Evolutionary conservation across 1,140 invertebrate genomes (phyloP), one percentile per base, ranked within the genome.

Genomic region (Cyphomyrmex costatus): DNA sequence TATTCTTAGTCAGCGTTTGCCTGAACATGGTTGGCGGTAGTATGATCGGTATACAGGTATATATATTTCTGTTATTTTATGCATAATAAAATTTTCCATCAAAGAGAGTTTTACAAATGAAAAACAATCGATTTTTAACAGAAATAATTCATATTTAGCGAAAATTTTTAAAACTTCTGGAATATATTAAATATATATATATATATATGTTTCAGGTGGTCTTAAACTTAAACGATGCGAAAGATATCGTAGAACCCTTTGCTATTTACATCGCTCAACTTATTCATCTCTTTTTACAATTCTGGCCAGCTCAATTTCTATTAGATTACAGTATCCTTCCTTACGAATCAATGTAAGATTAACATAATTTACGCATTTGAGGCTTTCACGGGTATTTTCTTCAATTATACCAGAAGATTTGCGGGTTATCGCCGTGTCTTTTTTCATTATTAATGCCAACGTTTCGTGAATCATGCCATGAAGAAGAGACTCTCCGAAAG

Each of bases 201-300:
- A n/a, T 1, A 12, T 1, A 6, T 63, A 30, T 16, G 27, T 58
- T 77, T 77, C 10, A 77, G 73, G 73, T 77, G 16, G 16, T 77
- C 8, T 4, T 77, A 4, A 77, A 77, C 21, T 46, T 77, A 21
- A 61, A 77, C n/a, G 56, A 77, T 4, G 56, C 73, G 14, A 77
- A 77, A 8, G 73, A 77, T 61, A 61, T 77, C 3, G 56, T 77
- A 60, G 33, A 24, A 42, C 73, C 73, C 8, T 56, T 77, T 5
- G 56, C 73, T 36, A 77, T 77, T 8, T 77, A 77, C n/a, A 77
- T 77, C 2, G 73, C 56, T 42, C 73, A 77, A 61, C 73, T 77
- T 1, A 60, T 77, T 27, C 73, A 77, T 19, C 73, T 77, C 21
- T 77, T 77, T 10, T 21, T 77, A 24, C 73, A 77, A 4, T 77